Conservation (phyloP, 2,113 vertebrate genomes). For the Coturnix japonica region DNA sequence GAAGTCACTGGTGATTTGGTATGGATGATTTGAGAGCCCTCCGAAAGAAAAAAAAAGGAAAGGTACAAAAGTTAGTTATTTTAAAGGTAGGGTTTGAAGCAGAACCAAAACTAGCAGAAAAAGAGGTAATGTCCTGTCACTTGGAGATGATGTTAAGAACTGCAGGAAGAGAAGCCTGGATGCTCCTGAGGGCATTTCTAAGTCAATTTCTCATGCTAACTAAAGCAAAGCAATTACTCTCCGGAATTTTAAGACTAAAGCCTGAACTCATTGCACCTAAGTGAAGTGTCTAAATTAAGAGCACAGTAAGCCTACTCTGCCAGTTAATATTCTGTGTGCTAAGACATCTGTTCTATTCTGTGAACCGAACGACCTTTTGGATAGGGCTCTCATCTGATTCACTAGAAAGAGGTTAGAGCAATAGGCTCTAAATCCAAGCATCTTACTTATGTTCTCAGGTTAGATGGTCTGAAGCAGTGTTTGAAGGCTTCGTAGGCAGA, state of each 20-base stretch:
- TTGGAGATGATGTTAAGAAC: not conserved
- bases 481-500: not conserved
- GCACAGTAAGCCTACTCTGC: not conserved
- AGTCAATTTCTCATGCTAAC: not conserved
- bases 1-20: not conserved
- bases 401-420: not conserved
- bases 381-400: not conserved
- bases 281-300: not conserved
- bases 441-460: not conserved
- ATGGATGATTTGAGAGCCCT: not conserved
- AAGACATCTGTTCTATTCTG: not conserved
- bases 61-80: not conserved
- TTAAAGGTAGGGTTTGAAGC: not conserved
- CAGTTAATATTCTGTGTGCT: not conserved
- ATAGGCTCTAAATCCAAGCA: not conserved
- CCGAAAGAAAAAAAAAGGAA: not conserved
- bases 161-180: not conserved
- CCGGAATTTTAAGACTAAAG: not conserved
- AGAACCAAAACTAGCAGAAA: conserved; percentile 28
- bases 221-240: not conserved
- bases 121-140: not conserved
- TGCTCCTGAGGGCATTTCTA: not conserved
- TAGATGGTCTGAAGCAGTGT: not conserved
- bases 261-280: not conserved
- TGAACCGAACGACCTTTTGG: not conserved